Base-by-base conservation (phyloP, 1,140 invertebrate species). In the Colletes gigas region DNA sequence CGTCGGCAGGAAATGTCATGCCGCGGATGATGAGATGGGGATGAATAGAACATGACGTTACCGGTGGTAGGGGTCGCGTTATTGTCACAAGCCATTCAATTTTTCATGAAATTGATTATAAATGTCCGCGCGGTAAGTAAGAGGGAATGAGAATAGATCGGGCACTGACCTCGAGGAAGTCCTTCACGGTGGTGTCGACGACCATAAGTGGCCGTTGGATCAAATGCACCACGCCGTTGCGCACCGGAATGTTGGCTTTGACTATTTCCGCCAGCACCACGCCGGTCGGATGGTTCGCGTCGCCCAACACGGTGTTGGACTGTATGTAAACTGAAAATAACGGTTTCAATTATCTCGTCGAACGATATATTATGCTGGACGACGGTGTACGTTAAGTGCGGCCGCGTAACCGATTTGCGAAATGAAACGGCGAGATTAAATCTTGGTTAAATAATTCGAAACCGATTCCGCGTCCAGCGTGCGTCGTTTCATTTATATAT, bases 161-260 rank as follows among this genome's bases (percentile, higher is more conserved):
- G 60, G 47, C 75, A 94, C 94, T 94, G 94, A 98, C 97, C 96
- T 97, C 95, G 54, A 98, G 92, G 88, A 98, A 97, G 88, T 98
- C 95, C 80, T 95, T 95, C 60, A 98, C 96, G 6, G 96, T 97
- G 14, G 96, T 96, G 88, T 98, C 97, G 47, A 98, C 96, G 55
- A 98, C 96, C 96, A 98, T 98, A 1, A 99, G 93, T 0, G 98
- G 98, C 80, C 97, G 95, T 80, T 97, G 96, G 86, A 98, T 98
- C 41, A 99, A 94, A 94, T 99, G 98, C 3, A 98, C 96, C 0
- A 98, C 98, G 12, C 98, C 98, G 89, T 98, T 98, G 88, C 95
- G 96, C 6, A 98, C 97, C 0, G 98, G 98, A 83, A 99, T 98
- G 92, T 99, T 98, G n/a, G 96, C 96, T 91, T 96, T 96, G 1